Evolutionary conservation across 2,113 vertebrate species (phyloP), one percentile per base, ranked within the genome.

Genomic region (Daubentonia madagascariensis): DNA sequence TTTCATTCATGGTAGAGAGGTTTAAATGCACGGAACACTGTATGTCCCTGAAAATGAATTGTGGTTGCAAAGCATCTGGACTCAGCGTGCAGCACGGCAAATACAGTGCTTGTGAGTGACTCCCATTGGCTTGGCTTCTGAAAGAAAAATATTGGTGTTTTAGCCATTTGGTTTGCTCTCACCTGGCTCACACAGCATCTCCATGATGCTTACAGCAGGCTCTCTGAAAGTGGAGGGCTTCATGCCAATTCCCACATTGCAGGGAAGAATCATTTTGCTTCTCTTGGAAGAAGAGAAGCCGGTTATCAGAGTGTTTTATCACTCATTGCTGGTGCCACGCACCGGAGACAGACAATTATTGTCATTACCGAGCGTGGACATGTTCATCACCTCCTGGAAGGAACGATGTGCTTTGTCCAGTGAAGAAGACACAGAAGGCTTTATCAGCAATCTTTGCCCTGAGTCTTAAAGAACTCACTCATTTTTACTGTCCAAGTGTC

Each of bases 291-390:
- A 96, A 91, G 87, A 91, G 93, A 97, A 96, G 12, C 57, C 91
- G 95, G 70, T 97, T 95, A 84, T 96, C 92, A 97, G 48, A 98
- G 59, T 72, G 97, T 96, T 93, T 48, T 76, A 97, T 89, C 91
- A 97, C 96, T 97, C n/a, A 97, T 98, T 98, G 96, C 81, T 98
- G 57, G 95, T 95, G 84, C 81, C 85, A 96, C 91, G 68, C 8
- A 0, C 63, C 92, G 80, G 95, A 98, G 94, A 98, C 86, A 97
- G 85, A 97, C 68, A 95, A 97, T 98, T 98, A 96, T 75, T 92
- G 94, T 96, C 97, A 96, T 83, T 89, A 70, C 65, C 98, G 87
- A 95, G 59, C 89, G 83, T 54, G 86, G 90, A 88, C 68, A 37
- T 80, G 96, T 98, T 97, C 96, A 91, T 96, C 43, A 94, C 96